Evolutionary conservation across 2,888 invertebrate genomes (phyloP).

Genomic region (Cosmia trapezina): DNA sequence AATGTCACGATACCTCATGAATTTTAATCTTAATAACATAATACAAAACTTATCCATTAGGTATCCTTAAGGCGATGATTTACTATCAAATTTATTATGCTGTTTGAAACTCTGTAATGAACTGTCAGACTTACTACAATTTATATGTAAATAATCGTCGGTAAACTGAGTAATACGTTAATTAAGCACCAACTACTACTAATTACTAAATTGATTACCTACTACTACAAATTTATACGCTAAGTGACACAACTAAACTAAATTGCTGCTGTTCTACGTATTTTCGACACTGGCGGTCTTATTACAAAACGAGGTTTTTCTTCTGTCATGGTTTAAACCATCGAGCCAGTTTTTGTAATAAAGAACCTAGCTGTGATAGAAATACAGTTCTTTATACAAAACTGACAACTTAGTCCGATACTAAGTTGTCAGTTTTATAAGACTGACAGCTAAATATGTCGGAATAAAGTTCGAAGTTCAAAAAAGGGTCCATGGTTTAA

Average conservation of each 20-base stretch:
- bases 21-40: background rate
- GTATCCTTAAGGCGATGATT: background rate
- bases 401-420: no score
- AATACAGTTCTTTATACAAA: no score
- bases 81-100: slow-evolving; percentile 9
- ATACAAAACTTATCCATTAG: slow-evolving; percentile 4
- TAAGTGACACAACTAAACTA: background rate
- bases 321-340: no score
- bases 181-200: slow-evolving; percentile 10
- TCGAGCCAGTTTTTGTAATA: no score
- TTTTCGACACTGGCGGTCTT: background rate
- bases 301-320: no score
- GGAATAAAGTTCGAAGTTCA: no score
- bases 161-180: background rate
- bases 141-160: slow-evolving; percentile 6
- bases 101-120: slow-evolving; percentile 17
- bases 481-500: no score
- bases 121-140: slow-evolving; percentile 12
- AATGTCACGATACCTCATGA: no score
- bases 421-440: no score
- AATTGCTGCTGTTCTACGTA: slow-evolving; percentile 6
- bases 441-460: no score
- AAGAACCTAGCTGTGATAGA: no score
- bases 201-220: slow-evolving; percentile 1
- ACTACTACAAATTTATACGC: slow-evolving; percentile 4